A percentile compares a stretch with the other conserved stretches of the same genome.
Evolutionary conservation across 2,888 invertebrate genomes (phyloP).

Genomic region (Strigamia transsilvanica): DNA sequence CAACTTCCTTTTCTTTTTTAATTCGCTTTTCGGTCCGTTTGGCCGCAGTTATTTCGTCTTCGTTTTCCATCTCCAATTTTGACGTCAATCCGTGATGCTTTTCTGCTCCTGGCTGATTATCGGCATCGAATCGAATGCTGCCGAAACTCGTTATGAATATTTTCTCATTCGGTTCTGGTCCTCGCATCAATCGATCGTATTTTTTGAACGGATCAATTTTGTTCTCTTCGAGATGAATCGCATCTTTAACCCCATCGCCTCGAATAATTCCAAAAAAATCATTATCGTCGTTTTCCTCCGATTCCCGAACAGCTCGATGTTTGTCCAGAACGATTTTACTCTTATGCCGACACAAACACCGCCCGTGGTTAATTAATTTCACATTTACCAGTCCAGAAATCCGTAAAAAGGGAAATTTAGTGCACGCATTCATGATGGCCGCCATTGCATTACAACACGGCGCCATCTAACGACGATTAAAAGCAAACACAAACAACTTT

Average conservation of each 20-base stretch:
- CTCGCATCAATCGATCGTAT: constrained; percentile 28
- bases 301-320: not conserved
- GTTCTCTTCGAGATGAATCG: too few relatives aligned
- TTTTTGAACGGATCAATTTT: not conserved
- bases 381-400: not conserved
- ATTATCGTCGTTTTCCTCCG: not conserved
- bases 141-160: constrained; percentile 18
- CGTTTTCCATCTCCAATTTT: not conserved
- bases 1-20: not conserved
- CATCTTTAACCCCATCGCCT: constrained; percentile 30
- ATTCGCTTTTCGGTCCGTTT: not conserved
- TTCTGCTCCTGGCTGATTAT: not conserved
- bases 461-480: not conserved
- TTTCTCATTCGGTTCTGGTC: not conserved
- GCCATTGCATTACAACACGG: not conserved
- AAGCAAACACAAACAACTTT: not conserved
- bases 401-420: not conserved
- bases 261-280: constrained; percentile 44
- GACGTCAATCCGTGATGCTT: not conserved
- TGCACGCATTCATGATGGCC: not conserved
- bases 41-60: not conserved
- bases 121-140: constrained; percentile 23
- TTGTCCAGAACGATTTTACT: not conserved
- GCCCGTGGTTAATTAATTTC: not conserved
- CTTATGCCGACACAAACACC: not conserved